Conservation (phyloP, 2,797 vertebrate species). For the Chromis chromis region DNA sequence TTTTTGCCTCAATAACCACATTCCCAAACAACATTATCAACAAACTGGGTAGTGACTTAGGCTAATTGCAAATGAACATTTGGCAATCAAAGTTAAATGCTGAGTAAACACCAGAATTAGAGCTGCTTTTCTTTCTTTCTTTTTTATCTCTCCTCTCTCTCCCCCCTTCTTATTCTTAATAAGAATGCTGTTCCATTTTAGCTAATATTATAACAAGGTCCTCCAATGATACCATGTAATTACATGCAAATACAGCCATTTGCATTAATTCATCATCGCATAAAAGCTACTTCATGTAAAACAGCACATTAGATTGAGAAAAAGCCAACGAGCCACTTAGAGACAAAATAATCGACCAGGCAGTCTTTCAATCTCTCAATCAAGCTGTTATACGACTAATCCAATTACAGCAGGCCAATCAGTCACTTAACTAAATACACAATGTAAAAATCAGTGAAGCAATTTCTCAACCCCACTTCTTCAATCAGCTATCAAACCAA, state of each 20-base stretch:
- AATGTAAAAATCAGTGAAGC: conserved; percentile 33
- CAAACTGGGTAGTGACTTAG: conserved; percentile 37
- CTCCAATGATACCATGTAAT: conserved; percentile 43
- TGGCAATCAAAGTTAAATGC: conserved; percentile 48
- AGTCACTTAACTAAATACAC: conserved; percentile 44
- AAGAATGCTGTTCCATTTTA: conserved; percentile 31
- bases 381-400: conserved; percentile 35
- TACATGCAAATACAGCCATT: conserved; percentile 54
- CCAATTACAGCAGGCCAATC: conserved; percentile 47
- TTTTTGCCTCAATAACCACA: conserved; percentile 33
- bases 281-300: conserved; percentile 48
- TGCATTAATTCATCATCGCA: conserved; percentile 33
- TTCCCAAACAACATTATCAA: conserved; percentile 34
- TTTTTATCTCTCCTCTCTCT: conserved; percentile 17
- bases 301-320: conserved; percentile 30
- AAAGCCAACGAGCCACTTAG: conserved; percentile 29
- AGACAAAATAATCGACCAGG: conserved; percentile 38
- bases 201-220: conserved; percentile 44
- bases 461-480: conserved; percentile 19
- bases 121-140: conserved; percentile 18
- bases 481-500: conserved; percentile 37
- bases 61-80: conserved; percentile 47
- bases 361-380: conserved; percentile 40
- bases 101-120: conserved; percentile 50
- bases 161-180: conserved; percentile 28